Percentiles rank a stretch among this genome's conserved stretches.
These are phyloP conservation scores for Octopus bimaculoides DNA, from an alignment of 1,140 invertebrate genomes.

Conservation along the genomic window DNA sequence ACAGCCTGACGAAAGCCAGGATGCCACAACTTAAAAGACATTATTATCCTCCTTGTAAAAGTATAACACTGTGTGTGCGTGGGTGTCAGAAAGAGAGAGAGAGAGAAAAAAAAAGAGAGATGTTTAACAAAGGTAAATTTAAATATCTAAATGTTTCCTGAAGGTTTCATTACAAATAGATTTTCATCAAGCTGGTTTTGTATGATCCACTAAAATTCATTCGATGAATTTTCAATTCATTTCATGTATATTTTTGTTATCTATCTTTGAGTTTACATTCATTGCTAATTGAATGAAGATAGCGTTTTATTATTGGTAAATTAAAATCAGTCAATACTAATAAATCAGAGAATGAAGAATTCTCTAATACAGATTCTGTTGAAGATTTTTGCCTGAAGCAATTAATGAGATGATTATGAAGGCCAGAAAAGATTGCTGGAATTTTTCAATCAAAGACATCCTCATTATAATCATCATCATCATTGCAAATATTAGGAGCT, in stretches of 20 bases:
- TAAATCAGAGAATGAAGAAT: too few species aligned
- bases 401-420: too few species aligned
- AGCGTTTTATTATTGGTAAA: too few species aligned
- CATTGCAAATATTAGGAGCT: too few species aligned
- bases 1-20: not conserved
- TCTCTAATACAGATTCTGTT: too few species aligned
- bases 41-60: too few species aligned
- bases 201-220: conserved; percentile 13
- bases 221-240: not conserved
- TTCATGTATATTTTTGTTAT: not conserved
- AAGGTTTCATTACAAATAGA: too few species aligned
- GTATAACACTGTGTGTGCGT: not conserved
- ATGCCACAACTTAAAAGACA: not conserved
- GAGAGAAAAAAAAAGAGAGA: not conserved
- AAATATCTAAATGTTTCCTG: not conserved
- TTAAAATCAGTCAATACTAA: too few species aligned
- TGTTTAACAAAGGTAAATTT: not conserved
- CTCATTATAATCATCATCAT: too few species aligned
- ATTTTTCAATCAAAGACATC: too few species aligned
- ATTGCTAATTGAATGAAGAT: not conserved
- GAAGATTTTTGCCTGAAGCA: too few species aligned
- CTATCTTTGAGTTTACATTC: not conserved
- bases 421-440: too few species aligned
- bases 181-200: not conserved
- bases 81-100: not conserved